Conservation (phyloP, 2,797 vertebrate species). For the Spatula clypeata region DNA sequence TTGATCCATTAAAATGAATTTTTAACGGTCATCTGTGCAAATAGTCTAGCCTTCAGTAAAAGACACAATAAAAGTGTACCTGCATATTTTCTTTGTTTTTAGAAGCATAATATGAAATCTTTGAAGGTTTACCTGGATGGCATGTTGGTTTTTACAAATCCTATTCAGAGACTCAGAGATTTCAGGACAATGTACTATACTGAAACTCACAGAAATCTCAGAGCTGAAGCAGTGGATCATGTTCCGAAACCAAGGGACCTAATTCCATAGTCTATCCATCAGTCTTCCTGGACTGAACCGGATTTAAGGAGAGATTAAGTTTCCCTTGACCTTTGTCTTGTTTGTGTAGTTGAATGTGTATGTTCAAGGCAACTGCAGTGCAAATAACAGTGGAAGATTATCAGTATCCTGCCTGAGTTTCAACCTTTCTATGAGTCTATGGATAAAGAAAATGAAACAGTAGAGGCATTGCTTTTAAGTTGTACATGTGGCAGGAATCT, state of each 20-base stretch:
- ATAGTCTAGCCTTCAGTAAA: not conserved
- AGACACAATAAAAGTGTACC: not conserved
- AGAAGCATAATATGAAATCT: accelerated
- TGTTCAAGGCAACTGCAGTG: not conserved
- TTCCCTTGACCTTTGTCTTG: not conserved
- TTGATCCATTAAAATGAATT: not conserved
- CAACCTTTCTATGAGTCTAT: not conserved
- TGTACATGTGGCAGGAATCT: not conserved
- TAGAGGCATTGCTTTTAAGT: not conserved
- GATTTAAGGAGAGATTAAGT: not conserved
- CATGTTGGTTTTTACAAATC: not conserved
- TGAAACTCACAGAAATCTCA: not conserved
- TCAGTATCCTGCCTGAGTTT: not conserved
- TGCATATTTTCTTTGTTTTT: not conserved
- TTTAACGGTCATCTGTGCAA: not conserved
- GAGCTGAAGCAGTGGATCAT: not conserved
- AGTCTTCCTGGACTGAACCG: not conserved
- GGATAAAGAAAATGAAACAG: not conserved
- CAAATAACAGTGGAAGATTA: not conserved
- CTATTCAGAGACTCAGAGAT: not conserved
- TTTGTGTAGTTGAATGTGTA: not conserved
- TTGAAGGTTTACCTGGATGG: not conserved
- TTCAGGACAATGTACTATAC: not conserved
- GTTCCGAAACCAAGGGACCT: not conserved
- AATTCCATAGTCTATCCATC: not conserved